Percentiles rank a stretch among this genome's conserved stretches.
These are phyloP conservation scores for Bothrops jararaca DNA, from an alignment of 2,113 vertebrate species.

Conservation along the genomic window DNA sequence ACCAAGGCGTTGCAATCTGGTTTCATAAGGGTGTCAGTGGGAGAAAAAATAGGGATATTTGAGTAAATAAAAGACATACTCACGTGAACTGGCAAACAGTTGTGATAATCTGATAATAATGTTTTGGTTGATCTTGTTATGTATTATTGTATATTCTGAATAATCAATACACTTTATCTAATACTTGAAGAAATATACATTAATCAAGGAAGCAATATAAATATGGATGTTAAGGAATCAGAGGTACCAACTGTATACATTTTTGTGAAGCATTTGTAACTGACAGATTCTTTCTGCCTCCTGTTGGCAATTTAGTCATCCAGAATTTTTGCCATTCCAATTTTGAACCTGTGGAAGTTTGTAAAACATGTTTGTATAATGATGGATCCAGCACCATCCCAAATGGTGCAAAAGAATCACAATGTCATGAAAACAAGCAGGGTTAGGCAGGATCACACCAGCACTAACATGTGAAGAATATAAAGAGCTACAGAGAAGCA, in stretches of 20 bases:
- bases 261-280: background rate
- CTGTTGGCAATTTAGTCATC: background rate
- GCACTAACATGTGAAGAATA: background rate
- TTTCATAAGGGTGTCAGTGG: too few relatives aligned
- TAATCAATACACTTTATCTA: background rate
- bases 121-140: background rate
- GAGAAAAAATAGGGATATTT: background rate
- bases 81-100: background rate
- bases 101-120: background rate
- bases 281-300: background rate
- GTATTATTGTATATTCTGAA: background rate
- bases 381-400: background rate
- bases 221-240: background rate
- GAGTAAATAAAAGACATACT: background rate
- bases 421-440: background rate
- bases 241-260: background rate
- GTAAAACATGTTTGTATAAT: background rate
- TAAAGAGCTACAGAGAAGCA: background rate
- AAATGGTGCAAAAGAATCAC: background rate
- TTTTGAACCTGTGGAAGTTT: background rate
- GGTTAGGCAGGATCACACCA: background rate
- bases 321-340: background rate
- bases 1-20: too few relatives aligned
- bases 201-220: background rate
- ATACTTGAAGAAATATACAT: background rate